Evolutionary conservation across 1,140 invertebrate species (phyloP), one percentile per base, ranked within the genome.

Genomic region (Centruroides sculpturatus): DNA sequence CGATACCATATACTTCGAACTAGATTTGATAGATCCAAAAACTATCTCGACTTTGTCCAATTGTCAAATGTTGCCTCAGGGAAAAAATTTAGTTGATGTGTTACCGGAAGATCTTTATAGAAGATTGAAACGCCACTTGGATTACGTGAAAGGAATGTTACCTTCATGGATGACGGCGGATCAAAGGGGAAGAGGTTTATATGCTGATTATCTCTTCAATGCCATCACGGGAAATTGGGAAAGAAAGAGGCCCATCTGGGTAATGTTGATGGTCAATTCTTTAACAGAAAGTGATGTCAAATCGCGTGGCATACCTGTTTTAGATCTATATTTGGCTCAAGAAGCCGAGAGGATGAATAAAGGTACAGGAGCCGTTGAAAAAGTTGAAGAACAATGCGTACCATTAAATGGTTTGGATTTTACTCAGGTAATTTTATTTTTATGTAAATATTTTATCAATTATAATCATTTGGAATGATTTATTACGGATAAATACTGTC

Each of bases 181-280:
- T 63, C 76, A 79, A 61, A 70, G 73, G 50, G 78, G 77, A 4
- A 41, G 41, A 41, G 41, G 41, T 41, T 67, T 79, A 3, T 77
- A 78, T 64, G 74, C 74, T 8, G 77, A 80, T 63, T 78, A 79
- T 66, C 71, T 80, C 23, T 77, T 74, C 67, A 75, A 76, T 62
- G 75, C 78, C 35, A 77, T 78, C 41, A 75, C 77, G 13, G 76
- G 76, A 47, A 76, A 78, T 66, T 81, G 79, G 79, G 73, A 79
- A 59, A 66, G 75, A 46, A 80, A 80, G 66, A 63, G 78, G 56
- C 79, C 79, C 5, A 72, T 80, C 11, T 80, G 79, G 79, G 74
- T 79, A 36, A 77, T 80, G 77, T 67, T 81, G 57, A 77, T 80
- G 75, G 69, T 81, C 13, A 79, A 80, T 66, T 77, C 77, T 5